Conservation (phyloP, 2,113 vertebrate genomes). For the Hippolais icterina region DNA sequence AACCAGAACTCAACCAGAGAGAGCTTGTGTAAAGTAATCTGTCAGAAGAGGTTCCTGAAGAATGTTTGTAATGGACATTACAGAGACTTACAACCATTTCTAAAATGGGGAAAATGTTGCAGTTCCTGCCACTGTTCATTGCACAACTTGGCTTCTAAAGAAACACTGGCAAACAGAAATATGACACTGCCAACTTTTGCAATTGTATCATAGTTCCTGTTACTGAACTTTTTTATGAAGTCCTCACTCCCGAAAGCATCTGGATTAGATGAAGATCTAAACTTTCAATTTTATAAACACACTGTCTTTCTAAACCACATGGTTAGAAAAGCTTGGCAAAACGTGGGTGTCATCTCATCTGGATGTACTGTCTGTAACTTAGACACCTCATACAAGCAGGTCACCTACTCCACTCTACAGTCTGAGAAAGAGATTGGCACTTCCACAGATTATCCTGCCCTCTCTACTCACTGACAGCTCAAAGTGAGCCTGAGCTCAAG, state of each 20-base stretch:
- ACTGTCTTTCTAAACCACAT: not conserved
- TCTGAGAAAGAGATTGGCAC: not conserved
- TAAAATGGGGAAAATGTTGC: not conserved
- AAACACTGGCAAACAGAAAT: not conserved
- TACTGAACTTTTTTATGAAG: not conserved
- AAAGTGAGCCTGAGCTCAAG: not conserved
- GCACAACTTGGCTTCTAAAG: not conserved
- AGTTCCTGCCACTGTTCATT: not conserved
- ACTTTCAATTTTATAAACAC: not conserved
- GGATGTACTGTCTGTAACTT: not conserved
- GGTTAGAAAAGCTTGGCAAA: not conserved
- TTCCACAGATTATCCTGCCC: not conserved
- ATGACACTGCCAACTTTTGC: not conserved
- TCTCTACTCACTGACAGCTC: not conserved
- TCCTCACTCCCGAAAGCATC: not conserved
- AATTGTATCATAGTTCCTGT: not conserved
- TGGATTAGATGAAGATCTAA: constrained; percentile 10
- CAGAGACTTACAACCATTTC: not conserved
- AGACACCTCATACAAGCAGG: not conserved
- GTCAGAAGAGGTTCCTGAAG: not conserved
- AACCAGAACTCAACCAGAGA: not conserved
- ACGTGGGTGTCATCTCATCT: not conserved
- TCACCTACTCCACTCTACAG: not conserved
- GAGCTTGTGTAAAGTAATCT: not conserved
- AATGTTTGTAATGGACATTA: not conserved